A percentile compares a stretch with the other conserved stretches of the same genome.
phyloP scores from a whole-genome alignment of 1,140 invertebrate species.

The Nasonia vitripennis region DNA sequence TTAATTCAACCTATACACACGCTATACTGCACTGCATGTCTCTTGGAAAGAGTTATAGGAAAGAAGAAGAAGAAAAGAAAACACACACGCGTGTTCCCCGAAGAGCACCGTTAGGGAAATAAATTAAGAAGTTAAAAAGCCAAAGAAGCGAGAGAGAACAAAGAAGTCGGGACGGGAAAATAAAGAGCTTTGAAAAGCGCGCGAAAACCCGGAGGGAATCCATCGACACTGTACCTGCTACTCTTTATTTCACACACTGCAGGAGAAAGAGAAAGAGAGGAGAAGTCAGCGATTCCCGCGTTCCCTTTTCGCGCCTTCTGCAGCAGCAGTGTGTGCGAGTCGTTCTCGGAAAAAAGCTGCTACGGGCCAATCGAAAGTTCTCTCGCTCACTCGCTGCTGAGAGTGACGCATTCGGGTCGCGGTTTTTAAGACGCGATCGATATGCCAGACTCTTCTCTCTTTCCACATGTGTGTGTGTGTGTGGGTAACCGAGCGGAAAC shows the following conservation, averaged over 20 bases:
- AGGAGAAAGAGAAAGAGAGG: neutral
- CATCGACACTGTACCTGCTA: neutral
- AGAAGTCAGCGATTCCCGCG: neutral
- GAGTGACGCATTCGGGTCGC: neutral
- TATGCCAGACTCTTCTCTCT: neutral
- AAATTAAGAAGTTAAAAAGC: conserved; percentile 23
- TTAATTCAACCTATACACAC: no score
- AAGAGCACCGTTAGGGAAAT: conserved; percentile 19
- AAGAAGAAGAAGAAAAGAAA: no score
- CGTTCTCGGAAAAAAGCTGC: neutral
- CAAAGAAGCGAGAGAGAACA: neutral
- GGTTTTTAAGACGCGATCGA: neutral
- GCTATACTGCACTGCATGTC: no score
- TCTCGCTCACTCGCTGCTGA: neutral
- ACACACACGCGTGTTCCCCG: neutral
- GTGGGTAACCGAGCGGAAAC: neutral
- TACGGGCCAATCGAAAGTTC: neutral
- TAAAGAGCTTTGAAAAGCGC: neutral
- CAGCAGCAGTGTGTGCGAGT: neutral
- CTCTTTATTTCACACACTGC: conserved; percentile 9
- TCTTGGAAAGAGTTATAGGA: no score
- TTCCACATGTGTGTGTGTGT: no score
- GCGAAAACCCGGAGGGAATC: conserved; percentile 26
- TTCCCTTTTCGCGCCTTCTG: neutral
- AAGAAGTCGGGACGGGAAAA: neutral